Base-by-base conservation (phyloP, 2,113 vertebrate genomes). In the Micronisus gabar region DNA sequence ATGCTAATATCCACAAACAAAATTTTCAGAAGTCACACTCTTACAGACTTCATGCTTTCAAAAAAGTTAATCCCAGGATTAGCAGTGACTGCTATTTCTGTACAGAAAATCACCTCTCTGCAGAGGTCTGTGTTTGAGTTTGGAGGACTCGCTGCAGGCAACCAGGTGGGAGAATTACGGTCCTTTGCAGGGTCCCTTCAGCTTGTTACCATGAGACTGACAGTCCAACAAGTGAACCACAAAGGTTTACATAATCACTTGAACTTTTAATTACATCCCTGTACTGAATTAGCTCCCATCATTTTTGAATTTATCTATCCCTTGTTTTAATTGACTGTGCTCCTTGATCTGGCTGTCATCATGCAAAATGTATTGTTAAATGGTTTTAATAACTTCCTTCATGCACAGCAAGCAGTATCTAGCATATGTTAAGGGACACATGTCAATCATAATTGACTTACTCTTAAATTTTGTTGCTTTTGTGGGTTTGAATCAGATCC, bases 341-440 rank as follows among this genome's bases (percentile, higher is more conserved):
- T 93, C 75, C 90, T 95, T 95, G 96, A 92, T 97, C 96, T 95
- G 76, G 32, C 78, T 97, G 91, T 86, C 94, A 87, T 93, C 82
- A 92, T 93, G 90, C 84, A 95, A 95, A 96, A 95, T 75, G n/a
- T 84, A 58, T 73, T 90, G 66, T 93, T 95, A 81, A 91, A 95
- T 89, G 86, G 68, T 72, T 95, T 93, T 76, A 93, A 75, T 86
- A 93, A 80, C 47, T 96, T 95, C 52, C 68, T 82, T 65, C 62
- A 26, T 87, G 61, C 19, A 11, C 45, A 86, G 62, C 73, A 75
- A 84, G 75, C 26, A 84, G 58, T 76, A 86, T 76, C 73, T 76
- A 93, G 52, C 85, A 90, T 92, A 72, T 30, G 13, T 91, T 96
- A 96, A 95, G 61, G 94, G 78, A 86, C 88, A 70, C 40, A 43